Percentiles rank a stretch among this genome's conserved stretches.
Evolutionary conservation across 2,797 vertebrate species (phyloP).

Genomic region (Rhinichthys osculus): DNA sequence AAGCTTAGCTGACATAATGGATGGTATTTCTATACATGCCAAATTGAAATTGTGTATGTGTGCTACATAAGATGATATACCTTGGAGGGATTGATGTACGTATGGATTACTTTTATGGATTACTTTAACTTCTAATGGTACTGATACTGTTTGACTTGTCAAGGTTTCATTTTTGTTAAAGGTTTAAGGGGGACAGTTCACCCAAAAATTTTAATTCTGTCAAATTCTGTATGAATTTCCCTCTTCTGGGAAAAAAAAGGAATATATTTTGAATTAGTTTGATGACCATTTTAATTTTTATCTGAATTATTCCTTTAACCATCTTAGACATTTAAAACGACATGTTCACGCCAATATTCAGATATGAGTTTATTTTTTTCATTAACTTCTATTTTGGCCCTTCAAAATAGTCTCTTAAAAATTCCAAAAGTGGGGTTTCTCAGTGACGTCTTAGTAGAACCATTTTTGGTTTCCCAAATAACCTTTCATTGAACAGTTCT

Average conservation of each 20-base stretch:
- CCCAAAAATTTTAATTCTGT: not conserved
- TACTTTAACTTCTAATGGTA: not conserved
- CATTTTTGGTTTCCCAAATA: not conserved
- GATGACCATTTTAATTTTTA: not conserved
- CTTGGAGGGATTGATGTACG: not conserved
- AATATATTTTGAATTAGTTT: not conserved
- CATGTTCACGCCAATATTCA: not conserved
- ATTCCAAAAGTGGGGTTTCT: not conserved
- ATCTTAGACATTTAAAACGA: not conserved
- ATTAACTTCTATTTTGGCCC: not conserved
- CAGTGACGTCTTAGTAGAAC: not conserved
- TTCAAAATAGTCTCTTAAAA: not conserved
- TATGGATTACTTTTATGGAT: not conserved
- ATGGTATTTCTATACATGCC: not conserved
- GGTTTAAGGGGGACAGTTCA: not conserved
- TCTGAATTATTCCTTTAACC: not conserved
- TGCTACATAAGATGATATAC: not conserved
- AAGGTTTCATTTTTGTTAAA: not conserved
- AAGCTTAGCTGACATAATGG: slow-evolving; percentile 3
- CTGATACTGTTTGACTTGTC: not conserved
- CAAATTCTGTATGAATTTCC: not conserved
- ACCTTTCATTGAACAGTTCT: not conserved
- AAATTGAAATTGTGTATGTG: not conserved
- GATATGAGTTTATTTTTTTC: not conserved
- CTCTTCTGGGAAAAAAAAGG: not conserved